Evolutionary conservation across 2,797 vertebrate genomes (phyloP), one percentile per base, ranked within the genome.

Genomic region (Borostomias antarcticus): DNA sequence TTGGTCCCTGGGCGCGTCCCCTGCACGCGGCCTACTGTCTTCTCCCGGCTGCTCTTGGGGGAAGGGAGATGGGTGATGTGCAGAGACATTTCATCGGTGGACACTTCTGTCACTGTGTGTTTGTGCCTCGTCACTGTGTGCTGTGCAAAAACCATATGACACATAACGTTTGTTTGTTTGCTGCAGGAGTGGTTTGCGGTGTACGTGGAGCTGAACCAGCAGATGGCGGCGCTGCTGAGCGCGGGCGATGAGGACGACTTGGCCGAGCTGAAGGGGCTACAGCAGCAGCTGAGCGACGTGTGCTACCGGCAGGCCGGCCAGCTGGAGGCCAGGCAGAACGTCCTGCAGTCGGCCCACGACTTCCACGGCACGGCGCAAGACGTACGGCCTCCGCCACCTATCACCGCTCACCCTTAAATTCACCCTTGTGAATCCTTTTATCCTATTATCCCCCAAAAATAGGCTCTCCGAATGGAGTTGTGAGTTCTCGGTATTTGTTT

Each of bases 141-240:
- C n/a, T n/a, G n/a, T n/a, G n/a, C n/a, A n/a, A n/a, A n/a, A n/a
- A n/a, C n/a, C n/a, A n/a, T n/a, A n/a, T n/a, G n/a, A n/a, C n/a
- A n/a, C n/a, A n/a, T n/a, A n/a, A n/a, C n/a, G n/a, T n/a, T n/a
- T n/a, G n/a, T n/a, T n/a, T 17, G 40, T 45, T 13, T 45, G 33
- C 75, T 79, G 21, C 79, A 98, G 97, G 97, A 99, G 80, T 99
- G 97, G 97, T 99, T 99, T 86, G 97, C 97, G 0, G 96, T 98
- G 9, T 99, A 98, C n/a, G 96, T 99, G 84, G 97, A 99, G 82
- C 89, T 99, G 87, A 98, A 98, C 90, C 98, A 99, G 88, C 98
- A 99, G 86, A 98, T 99, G 48, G 96, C 95, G 62, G 95, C 95
- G 3, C 90, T 98, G 81, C 89, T 98, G 79, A 95, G 91, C 28